Evolutionary conservation across 2,797 vertebrate species (phyloP).

Genomic region (Pteronotus mesoamericanus): DNA sequence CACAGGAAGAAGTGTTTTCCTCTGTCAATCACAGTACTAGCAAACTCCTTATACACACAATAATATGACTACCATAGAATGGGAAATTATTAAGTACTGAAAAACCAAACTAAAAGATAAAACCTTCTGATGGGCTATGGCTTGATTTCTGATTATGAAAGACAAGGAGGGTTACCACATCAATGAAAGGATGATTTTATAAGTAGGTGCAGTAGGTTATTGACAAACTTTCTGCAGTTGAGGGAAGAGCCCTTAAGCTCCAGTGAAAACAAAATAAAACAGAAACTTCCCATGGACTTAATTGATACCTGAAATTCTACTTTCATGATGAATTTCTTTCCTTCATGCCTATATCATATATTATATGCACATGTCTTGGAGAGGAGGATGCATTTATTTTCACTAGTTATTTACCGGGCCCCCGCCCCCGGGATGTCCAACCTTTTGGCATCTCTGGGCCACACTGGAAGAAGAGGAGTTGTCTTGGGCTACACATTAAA

Average conservation of each 20-base stretch:
- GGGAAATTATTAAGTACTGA: neutral
- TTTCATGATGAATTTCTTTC: neutral
- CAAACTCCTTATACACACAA: neutral
- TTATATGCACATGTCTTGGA: neutral
- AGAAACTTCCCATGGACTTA: neutral
- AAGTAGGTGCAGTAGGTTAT: neutral
- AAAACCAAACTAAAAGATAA: conserved; percentile 7
- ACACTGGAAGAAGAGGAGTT: too few species aligned
- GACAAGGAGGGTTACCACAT: neutral
- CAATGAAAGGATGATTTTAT: neutral
- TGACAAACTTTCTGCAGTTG: neutral
- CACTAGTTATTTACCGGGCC: neutral
- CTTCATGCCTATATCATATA: neutral
- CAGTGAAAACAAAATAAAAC: neutral
- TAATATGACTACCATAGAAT: neutral
- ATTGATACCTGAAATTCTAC: neutral
- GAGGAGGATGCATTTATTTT: neutral
- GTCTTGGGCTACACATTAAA: too few species aligned
- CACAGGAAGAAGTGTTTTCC: neutral
- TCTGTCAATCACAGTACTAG: neutral
- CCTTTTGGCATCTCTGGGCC: too few species aligned
- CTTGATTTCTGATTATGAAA: neutral
- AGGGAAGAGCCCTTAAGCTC: neutral
- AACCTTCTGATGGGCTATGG: neutral
- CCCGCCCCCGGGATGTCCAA: too few species aligned